These are phyloP conservation scores for Montipora cactus DNA, from an alignment of 64 coral and sea anemone species.

Conservation along the genomic window DNA sequence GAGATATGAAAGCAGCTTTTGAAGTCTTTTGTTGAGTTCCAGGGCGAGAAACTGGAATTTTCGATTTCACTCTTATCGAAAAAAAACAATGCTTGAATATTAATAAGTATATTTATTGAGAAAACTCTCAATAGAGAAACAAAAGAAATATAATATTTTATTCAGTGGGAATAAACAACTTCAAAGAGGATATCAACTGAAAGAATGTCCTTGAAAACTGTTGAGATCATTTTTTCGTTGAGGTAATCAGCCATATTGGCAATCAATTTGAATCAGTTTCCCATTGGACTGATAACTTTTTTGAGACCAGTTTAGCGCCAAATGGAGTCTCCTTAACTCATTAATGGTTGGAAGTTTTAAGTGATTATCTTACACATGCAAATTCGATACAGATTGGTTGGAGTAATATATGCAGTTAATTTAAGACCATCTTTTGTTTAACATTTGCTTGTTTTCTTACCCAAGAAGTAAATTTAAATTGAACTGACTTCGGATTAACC, in stretches of 20 bases:
- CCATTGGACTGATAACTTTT: background rate
- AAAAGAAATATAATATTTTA: background rate
- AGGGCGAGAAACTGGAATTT: background rate
- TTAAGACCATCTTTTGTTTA: background rate
- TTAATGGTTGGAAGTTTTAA: slow-evolving; percentile 4
- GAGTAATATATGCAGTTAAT: background rate
- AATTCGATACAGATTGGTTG: background rate
- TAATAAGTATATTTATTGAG: background rate
- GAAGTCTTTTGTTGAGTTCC: background rate
- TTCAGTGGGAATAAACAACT: background rate
- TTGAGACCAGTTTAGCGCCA: slow-evolving; percentile 22
- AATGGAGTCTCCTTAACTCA: slow-evolving; percentile 26
- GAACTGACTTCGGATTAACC: background rate
- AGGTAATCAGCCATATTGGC: background rate
- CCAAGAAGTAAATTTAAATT: background rate
- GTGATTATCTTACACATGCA: background rate
- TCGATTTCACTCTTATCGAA: background rate
- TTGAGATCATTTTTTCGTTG: background rate
- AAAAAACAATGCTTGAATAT: background rate
- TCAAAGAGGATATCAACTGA: background rate
- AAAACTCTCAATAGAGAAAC: background rate
- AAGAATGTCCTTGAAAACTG: background rate
- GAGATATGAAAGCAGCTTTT: background rate
- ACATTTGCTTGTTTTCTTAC: background rate
- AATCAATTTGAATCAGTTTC: background rate